These are phyloP conservation scores for Xestobium rufovillosum DNA, from an alignment of 2,888 invertebrate genomes.

Conservation along the genomic window DNA sequence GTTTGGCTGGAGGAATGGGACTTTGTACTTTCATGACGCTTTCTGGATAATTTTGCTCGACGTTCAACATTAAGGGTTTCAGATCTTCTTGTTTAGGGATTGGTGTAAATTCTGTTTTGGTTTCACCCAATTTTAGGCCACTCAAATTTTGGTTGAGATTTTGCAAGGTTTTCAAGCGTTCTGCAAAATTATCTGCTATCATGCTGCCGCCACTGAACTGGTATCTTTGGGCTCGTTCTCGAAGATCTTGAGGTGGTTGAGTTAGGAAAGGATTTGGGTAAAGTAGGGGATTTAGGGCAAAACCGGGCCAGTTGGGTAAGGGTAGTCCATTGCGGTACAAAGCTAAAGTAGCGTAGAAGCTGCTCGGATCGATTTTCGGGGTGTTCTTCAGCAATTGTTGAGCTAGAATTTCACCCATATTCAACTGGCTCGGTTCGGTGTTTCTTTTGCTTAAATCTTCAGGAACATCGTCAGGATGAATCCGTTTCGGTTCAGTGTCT, in stretches of 20 bases:
- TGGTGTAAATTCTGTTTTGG: constrained; percentile 22
- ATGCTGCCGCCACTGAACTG: constrained; percentile 66
- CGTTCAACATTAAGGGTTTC: constrained; percentile 44
- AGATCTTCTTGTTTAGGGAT: constrained; percentile 43
- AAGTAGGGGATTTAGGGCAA: constrained; percentile 59
- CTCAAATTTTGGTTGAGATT: constrained; percentile 24
- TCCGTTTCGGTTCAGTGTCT: constrained; percentile 24
- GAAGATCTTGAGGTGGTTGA: constrained; percentile 58
- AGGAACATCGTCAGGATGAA: constrained; percentile 35
- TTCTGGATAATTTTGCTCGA: constrained; percentile 30
- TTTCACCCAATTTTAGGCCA: constrained; percentile 27
- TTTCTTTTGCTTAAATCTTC: constrained; percentile 45
- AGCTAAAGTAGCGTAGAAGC: constrained; percentile 53
- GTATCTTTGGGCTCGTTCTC: constrained; percentile 58
- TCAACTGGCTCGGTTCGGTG: constrained; percentile 26
- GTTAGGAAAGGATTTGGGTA: constrained; percentile 48
- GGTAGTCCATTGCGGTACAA: constrained; percentile 50
- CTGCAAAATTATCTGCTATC: constrained; percentile 43
- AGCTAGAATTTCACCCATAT: constrained; percentile 47
- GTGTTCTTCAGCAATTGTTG: constrained; percentile 61
- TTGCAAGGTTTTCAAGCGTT: constrained; percentile 30
- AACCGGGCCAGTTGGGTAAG: constrained; percentile 45
- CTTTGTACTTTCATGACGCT: constrained; percentile 35
- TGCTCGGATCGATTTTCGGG: constrained; percentile 54
- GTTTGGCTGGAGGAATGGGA: constrained; percentile 45